Evolutionary conservation across 2,888 invertebrate species (phyloP).

Genomic region (Sesamia inferens): DNA sequence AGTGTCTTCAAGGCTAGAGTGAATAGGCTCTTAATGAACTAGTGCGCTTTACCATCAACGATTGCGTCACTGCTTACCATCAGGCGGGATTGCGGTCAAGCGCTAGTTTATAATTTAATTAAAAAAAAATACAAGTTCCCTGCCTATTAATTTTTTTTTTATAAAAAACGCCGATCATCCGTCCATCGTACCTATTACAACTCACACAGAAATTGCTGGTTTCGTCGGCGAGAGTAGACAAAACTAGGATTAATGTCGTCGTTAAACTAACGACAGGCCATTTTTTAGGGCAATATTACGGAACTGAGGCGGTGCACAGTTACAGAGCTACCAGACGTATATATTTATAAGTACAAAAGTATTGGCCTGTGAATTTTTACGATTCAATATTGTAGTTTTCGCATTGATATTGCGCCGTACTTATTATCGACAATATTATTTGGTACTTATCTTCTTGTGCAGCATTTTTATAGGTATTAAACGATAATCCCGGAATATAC

Average conservation of each 20-base stretch:
- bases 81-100: too few species aligned
- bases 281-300: constrained; percentile 79
- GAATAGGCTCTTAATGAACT: too few species aligned
- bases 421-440: neutral
- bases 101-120: too few species aligned
- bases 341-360: constrained; percentile 35
- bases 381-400: constrained; percentile 7
- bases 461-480: neutral
- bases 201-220: constrained; percentile 36
- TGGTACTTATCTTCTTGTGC: neutral
- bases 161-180: neutral
- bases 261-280: constrained; percentile 82
- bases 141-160: neutral
- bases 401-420: constrained; percentile 1
- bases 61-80: too few species aligned
- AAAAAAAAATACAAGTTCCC: too few species aligned
- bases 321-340: constrained; percentile 33
- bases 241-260: constrained; percentile 87
- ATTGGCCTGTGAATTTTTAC: neutral
- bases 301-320: constrained; percentile 59
- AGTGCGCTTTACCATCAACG: too few species aligned
- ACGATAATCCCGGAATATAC: too few species aligned
- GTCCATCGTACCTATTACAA: constrained; percentile 30
- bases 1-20: too few species aligned
- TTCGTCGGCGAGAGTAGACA: constrained; percentile 66